Conservation (phyloP, 2,797 vertebrate genomes). For the Allobates femoralis region DNA sequence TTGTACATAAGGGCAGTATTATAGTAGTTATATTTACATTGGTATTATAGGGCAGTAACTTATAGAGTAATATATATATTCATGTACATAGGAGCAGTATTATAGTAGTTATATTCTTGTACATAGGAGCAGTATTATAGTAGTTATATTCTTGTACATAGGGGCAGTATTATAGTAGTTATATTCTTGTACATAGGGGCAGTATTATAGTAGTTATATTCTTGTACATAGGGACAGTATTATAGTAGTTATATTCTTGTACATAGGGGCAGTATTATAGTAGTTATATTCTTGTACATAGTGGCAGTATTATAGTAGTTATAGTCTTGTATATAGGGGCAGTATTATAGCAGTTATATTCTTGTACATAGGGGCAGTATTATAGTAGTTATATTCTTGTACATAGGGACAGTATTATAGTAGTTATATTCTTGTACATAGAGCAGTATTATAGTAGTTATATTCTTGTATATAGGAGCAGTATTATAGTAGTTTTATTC, state of each 20-base stretch:
- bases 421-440: conserved; percentile 13
- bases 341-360: conserved; percentile 17
- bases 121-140: conserved; percentile 16
- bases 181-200: conserved; percentile 6
- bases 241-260: conserved; percentile 17
- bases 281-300: conserved; percentile 21
- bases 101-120: conserved; percentile 26
- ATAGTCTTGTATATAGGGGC: conserved; percentile 1
- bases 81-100: conserved; percentile 23
- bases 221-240: conserved; percentile 11
- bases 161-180: conserved; percentile 19
- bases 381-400: conserved; percentile 19
- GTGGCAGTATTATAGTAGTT: conserved; percentile 10
- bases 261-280: conserved; percentile 13
- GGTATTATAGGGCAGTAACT: background rate
- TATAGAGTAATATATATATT: conserved; percentile 11
- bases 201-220: conserved; percentile 24
- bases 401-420: conserved; percentile 6
- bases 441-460: conserved; percentile 15
- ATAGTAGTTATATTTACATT: conserved; percentile 18
- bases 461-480: conserved; percentile 4
- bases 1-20: background rate
- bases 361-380: conserved; percentile 7
- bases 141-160: conserved; percentile 17
- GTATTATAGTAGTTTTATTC: conserved; percentile 25